Evolutionary conservation across 2,888 invertebrate species (phyloP), one percentile per base, ranked within the genome.

Genomic region (Eilema caniola): DNA sequence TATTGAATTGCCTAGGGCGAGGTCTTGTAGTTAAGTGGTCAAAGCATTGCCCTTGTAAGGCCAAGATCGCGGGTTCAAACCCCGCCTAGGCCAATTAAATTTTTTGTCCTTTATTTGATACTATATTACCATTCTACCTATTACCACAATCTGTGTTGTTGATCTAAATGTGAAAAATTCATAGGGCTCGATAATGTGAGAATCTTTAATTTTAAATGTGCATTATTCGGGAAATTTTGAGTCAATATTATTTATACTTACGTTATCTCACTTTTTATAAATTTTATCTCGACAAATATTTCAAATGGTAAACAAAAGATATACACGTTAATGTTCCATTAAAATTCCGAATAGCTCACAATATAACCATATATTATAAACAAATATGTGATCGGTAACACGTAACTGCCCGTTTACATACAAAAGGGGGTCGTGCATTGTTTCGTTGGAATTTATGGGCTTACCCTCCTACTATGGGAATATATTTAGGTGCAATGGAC

Each of bases 371-470:
- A 74, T 80, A 79, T 81, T 80, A 82, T 80, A 84, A 84, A 89
- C 86, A 87, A 87, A 90, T 88, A 88, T 90, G 85, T 86, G 88
- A 87, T 88, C 82, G 83, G 85, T 83, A 87, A 86, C 86, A 88
- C 89, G 86, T 88, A 89, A 87, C 89, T 85, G 88, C 85, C 86
- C 87, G 87, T 89, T 89, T 89, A 88, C 83, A 80, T 83, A 90
- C 89, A 92, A 92, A 89, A 85, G 88, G 79, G 75, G 81, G 73
- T 80, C 82, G 76, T 80, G 84, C 83, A 88, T 91, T 92, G 90
- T 90, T 90, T 88, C 84, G 76, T 76, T 76, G 81, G 82, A 84
- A 92, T 92, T 93, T 92, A 93, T 91, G 76, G 88, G 64, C 28
- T 66, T 64, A 75, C 75, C 72, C 72, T 61, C 74, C 66, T 78